Evolutionary conservation across 1,140 invertebrate genomes (phyloP).

Genomic region (Hypsibius dujardini): DNA sequence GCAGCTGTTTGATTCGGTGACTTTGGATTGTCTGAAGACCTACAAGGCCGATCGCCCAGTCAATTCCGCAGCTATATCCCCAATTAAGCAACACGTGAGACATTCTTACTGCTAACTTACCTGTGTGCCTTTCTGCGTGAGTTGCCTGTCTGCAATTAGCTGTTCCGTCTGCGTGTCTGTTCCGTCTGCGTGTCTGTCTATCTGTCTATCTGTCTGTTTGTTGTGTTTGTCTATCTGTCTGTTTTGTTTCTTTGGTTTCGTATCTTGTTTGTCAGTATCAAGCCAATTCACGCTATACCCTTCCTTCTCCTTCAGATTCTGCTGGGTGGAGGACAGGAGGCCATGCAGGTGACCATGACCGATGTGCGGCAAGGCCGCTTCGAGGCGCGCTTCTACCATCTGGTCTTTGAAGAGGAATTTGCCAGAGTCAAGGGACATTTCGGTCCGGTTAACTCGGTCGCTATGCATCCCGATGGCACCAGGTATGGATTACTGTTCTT

Average conservation of each 20-base stretch:
- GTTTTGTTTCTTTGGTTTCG: too few species aligned
- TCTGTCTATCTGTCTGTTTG: too few species aligned
- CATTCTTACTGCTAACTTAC: too few species aligned
- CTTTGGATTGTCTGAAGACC: slow-evolving; percentile 65
- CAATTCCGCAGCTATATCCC: slow-evolving; percentile 87
- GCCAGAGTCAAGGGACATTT: slow-evolving; percentile 95
- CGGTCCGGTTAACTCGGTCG: slow-evolving; percentile 94
- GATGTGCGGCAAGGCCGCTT: slow-evolving; percentile 88
- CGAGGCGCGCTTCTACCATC: slow-evolving; percentile 90
- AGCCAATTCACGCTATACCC: too few species aligned
- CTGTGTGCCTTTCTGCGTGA: too few species aligned
- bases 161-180: too few species aligned
- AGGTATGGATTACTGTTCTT: too few species aligned
- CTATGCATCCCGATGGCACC: slow-evolving; percentile 93
- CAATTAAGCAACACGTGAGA: slow-evolving; percentile 70
- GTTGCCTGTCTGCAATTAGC: too few species aligned
- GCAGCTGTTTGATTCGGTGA: slow-evolving; percentile 64
- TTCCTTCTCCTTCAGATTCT: slow-evolving; percentile 45
- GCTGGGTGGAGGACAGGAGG: slow-evolving; percentile 90
- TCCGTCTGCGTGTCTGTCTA: too few species aligned
- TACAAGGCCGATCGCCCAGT: slow-evolving; percentile 91
- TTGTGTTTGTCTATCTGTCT: too few species aligned
- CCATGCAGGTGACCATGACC: slow-evolving; percentile 95
- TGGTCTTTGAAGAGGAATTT: slow-evolving; percentile 99
- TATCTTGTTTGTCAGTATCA: too few species aligned